A percentile compares a stretch with the other conserved stretches of the same genome.
These are phyloP conservation scores for Pluvialis apricaria DNA, from an alignment of 2,113 vertebrate species.

Conservation along the genomic window DNA sequence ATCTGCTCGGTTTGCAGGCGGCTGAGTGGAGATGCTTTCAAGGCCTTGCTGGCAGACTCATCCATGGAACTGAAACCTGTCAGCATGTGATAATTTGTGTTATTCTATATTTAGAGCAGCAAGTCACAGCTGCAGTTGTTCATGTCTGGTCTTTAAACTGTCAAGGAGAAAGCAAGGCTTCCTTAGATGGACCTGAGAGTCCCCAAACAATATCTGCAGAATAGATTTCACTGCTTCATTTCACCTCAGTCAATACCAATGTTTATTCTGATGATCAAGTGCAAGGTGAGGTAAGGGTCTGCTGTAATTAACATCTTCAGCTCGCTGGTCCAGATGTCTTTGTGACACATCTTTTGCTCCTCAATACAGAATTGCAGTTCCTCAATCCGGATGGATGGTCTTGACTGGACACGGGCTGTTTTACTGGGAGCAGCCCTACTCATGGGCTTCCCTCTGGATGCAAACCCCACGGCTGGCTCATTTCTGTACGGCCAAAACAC, in stretches of 20 bases:
- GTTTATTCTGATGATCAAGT: background rate
- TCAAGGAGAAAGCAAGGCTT: conserved; percentile 45
- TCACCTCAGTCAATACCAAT: background rate
- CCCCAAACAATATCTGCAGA: background rate
- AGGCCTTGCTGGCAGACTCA: conserved; percentile 2
- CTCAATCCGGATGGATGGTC: background rate
- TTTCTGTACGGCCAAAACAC: background rate
- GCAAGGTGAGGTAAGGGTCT: background rate
- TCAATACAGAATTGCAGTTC: background rate
- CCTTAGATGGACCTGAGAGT: background rate
- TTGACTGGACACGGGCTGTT: background rate
- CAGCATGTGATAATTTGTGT: conserved; percentile 55
- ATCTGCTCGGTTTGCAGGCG: background rate
- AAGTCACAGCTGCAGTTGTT: conserved; percentile 13
- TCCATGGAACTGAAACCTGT: conserved; percentile 41
- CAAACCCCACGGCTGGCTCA: background rate
- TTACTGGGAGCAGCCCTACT: background rate
- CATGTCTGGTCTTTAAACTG: conserved; percentile 18
- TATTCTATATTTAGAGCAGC: conserved; percentile 45
- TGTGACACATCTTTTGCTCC: background rate
- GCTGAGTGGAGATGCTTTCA: conserved; percentile 12
- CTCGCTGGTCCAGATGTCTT: background rate
- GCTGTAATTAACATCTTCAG: background rate
- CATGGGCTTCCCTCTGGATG: background rate
- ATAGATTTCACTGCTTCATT: background rate